Base-by-base conservation (phyloP, 2,888 invertebrate genomes). In the Pimpla rufipes region DNA sequence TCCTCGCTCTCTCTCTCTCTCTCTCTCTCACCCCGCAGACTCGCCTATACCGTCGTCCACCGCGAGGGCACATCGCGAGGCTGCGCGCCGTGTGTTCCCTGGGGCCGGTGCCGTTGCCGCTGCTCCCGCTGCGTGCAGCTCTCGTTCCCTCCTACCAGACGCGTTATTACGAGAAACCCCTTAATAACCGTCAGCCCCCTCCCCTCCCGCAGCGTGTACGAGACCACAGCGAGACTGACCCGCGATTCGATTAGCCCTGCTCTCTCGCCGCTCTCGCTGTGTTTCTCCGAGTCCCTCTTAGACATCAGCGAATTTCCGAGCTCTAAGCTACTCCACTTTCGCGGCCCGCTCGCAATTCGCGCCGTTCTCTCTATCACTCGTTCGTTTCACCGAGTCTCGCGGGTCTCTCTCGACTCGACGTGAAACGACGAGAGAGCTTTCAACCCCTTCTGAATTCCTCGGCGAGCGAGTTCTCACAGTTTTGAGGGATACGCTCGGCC, bases 181-280 rank as follows among this genome's bases (percentile, higher is more conserved):
- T 85, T 85, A 80, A 85, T 85, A 85, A 85, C 83, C 85, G 70
- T 77, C 84, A 79, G 82, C 45, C 74, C n/a, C n/a, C n/a, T n/a
- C 77, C 52, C 66, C 62, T 81, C 67, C 73, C 81, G 76, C 78
- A 29, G 18, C 23, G 29, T 37, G 52, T 62, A 59, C 55, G 23
- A 52, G 57, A 76, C 52, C 64, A 23, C n/a, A 47, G 40, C 57
- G 37, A 77, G 71, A 35, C 57, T 55, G 76, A 66, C n/a, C 79
- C 67, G 29, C 57, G 66, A 55, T 77, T 74, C 83, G 83, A 80
- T 83, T 83, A 83, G 80, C 52, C 47, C 21, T n/a, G n/a, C n/a
- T n/a, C n/a, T n/a, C 29, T 50, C 62, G 71, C n/a, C n/a, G n/a
- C n/a, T n/a, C n/a, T 74, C 66, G 35, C 18, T 66, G 18, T 70